Conservation (phyloP, 2,113 vertebrate genomes). For the Saguinus imperator region DNA sequence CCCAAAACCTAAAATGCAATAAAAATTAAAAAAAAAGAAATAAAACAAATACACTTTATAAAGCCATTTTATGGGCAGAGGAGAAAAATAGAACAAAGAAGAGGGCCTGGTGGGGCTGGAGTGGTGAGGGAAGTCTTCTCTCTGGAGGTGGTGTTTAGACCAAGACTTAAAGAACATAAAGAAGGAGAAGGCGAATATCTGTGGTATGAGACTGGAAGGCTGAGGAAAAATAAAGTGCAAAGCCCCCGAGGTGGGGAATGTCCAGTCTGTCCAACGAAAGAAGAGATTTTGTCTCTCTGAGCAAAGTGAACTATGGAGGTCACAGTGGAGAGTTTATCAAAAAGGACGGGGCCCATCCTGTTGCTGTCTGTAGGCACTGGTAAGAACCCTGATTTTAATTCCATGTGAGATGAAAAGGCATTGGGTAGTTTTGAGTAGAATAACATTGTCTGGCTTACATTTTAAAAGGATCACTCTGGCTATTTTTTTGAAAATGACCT, state of each 20-base stretch:
- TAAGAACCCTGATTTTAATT: background rate
- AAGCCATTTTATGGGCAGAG: background rate
- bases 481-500: background rate
- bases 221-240: background rate
- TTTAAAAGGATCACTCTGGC: background rate
- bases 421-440: background rate
- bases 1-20: too few species aligned
- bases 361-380: background rate
- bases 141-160: background rate
- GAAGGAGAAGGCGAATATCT: background rate
- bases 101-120: background rate
- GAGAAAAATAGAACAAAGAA: background rate
- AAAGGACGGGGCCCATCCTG: rapidly evolving
- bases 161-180: background rate
- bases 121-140: background rate
- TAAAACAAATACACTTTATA: background rate
- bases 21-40: background rate
- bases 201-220: background rate
- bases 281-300: too few species aligned
- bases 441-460: background rate
- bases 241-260: rapidly evolving
- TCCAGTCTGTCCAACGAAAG: background rate
- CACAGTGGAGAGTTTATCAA: too few species aligned
- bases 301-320: background rate
- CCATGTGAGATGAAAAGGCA: background rate